Evolutionary conservation across 2,797 vertebrate genomes (phyloP).

Genomic region (Oreochromis grahami): DNA sequence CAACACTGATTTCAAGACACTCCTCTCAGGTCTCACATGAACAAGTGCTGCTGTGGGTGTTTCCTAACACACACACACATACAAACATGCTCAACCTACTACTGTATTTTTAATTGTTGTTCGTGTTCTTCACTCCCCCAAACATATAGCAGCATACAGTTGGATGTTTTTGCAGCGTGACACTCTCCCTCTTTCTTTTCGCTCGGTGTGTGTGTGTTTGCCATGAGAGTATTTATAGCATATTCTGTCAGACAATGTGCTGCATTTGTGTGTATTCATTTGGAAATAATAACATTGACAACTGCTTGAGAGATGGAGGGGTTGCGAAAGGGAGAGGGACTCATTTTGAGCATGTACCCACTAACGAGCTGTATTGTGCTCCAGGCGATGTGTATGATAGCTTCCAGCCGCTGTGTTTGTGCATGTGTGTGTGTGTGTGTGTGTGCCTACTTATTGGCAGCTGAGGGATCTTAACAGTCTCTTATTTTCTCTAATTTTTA

Average conservation of each 20-base stretch:
- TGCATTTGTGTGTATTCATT: conserved; percentile 68
- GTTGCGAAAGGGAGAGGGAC: conserved; percentile 57
- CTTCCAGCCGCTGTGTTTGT: conserved; percentile 52
- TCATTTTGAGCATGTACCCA: conserved; percentile 64
- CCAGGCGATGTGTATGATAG: conserved; percentile 68
- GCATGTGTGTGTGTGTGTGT: conserved; percentile 5
- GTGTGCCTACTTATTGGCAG: conserved; percentile 57
- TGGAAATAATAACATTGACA: conserved; percentile 75
- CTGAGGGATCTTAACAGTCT: conserved; percentile 57
- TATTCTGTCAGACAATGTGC: conserved; percentile 53
- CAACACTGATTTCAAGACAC: conserved; percentile 61
- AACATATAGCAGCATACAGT: conserved; percentile 37
- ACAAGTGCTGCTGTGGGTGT: conserved; percentile 46
- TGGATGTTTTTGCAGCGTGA: conserved; percentile 1
- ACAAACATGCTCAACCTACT: conserved; percentile 3
- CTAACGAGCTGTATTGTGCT: conserved; percentile 76
- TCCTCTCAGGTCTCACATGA: conserved; percentile 52
- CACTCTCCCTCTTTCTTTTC: conserved; percentile 13
- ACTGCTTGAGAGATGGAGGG: conserved; percentile 64
- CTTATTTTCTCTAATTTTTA: conserved; percentile 46
- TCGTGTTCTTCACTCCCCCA: conserved; percentile 39
- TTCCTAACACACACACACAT: background rate
- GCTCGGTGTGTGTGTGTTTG: conserved; percentile 14
- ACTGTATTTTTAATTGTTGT: conserved; percentile 65
- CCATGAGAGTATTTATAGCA: conserved; percentile 60